A percentile compares a stretch with the other conserved stretches of the same genome.
phyloP scores from a whole-genome alignment of 2,888 invertebrate species.

The Hyles lineata region DNA sequence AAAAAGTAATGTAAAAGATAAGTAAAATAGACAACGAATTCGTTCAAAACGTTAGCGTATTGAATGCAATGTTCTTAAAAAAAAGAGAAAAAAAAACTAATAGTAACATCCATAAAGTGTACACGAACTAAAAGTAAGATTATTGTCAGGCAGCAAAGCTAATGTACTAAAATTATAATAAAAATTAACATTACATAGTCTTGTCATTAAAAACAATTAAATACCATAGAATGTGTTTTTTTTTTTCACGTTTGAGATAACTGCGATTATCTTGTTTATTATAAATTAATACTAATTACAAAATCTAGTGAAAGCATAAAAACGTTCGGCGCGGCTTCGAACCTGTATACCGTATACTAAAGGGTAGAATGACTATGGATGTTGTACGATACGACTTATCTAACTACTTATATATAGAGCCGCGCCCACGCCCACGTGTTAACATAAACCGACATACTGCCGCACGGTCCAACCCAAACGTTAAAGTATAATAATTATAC shows the following conservation, averaged over 20 bases:
- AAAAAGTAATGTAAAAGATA: constrained; percentile 31
- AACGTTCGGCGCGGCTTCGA: constrained; percentile 34
- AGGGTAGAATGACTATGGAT: constrained; percentile 57
- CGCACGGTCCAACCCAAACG: background rate
- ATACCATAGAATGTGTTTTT: constrained; percentile 32
- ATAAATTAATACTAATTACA: constrained; percentile 60
- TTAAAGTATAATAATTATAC: constrained; percentile 12
- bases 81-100: constrained; percentile 49
- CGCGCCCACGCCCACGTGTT: constrained; percentile 28
- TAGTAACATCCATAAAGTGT: constrained; percentile 57
- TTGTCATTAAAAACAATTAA: constrained; percentile 59
- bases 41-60: constrained; percentile 41
- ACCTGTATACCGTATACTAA: constrained; percentile 42
- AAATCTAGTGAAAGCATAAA: constrained; percentile 53
- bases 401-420: constrained; percentile 55
- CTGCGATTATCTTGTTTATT: constrained; percentile 58
- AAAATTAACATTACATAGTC: constrained; percentile 64
- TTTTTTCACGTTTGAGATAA: constrained; percentile 48
- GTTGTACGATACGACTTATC: constrained; percentile 68
- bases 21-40: constrained; percentile 18
- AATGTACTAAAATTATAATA: constrained; percentile 58
- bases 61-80: constrained; percentile 54
- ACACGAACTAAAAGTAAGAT: constrained; percentile 63
- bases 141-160: constrained; percentile 77
- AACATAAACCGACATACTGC: constrained; percentile 28